Conservation (phyloP, 2,888 invertebrate species). For the Eupithecia subumbrata region DNA sequence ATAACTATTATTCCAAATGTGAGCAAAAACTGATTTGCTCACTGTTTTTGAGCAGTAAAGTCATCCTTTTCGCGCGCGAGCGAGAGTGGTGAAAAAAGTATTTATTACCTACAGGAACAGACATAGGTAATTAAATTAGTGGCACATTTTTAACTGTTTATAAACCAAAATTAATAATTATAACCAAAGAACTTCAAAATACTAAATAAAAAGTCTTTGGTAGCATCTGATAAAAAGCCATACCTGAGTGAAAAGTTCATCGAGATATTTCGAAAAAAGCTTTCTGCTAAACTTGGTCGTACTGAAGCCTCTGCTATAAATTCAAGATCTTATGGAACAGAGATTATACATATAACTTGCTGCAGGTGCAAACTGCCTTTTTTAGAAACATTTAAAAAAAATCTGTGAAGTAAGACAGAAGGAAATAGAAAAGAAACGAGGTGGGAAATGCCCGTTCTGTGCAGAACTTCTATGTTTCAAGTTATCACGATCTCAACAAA, state of each 20-base stretch:
- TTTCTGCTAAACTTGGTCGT: background rate
- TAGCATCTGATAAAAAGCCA: background rate
- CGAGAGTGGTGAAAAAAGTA: too few relatives aligned
- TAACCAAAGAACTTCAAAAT: background rate
- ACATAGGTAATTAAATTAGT: too few relatives aligned
- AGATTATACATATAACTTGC: background rate
- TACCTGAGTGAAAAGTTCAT: background rate
- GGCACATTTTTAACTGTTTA: too few relatives aligned
- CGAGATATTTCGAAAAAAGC: background rate
- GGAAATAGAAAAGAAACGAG: background rate
- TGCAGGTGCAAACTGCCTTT: background rate
- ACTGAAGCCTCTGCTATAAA: background rate
- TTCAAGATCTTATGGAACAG: background rate
- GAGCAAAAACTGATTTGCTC: too few relatives aligned
- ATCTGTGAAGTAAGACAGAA: background rate
- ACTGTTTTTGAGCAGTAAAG: too few relatives aligned
- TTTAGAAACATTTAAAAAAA: background rate
- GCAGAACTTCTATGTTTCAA: background rate
- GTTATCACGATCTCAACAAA: slow-evolving; percentile 31
- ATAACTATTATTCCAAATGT: too few relatives aligned
- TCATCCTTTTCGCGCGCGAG: too few relatives aligned
- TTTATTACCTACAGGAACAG: too few relatives aligned
- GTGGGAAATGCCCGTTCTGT: background rate
- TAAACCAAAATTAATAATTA: too few relatives aligned
- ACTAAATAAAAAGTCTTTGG: background rate